Evolutionary conservation across 2,113 vertebrate species (phyloP), one percentile per base, ranked within the genome.

Genomic region (Tiliqua scincoides): DNA sequence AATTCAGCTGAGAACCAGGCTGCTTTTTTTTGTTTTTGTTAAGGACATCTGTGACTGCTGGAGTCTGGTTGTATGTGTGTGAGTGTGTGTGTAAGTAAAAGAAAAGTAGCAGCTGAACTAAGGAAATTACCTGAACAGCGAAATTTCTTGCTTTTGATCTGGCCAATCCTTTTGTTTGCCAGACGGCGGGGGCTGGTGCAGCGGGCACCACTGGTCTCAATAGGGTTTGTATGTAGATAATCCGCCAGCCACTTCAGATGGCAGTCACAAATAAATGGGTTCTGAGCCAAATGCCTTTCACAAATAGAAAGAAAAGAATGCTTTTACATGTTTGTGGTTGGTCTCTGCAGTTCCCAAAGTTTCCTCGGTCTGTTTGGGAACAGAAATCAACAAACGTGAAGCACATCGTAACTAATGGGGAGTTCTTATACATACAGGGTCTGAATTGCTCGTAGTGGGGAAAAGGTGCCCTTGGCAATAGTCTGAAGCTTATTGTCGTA

Each of bases 81-180:
- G 14, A 15, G 25, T n/a, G 72, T 61, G 59, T 61, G 73, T 79
- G 68, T 75, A 89, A 91, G 85, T 88, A 78, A 90, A 88, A 82
- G 65, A 81, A 93, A 95, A 93, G 91, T 0, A 92, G 85, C 77
- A 89, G 73, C 85, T 61, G 83, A 93, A 91, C 30, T 61, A 83
- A 94, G 91, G 93, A 78, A 96, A 95, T 97, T 98, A 99, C 99
- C 99, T 98, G 99, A 99, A 95, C 99, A 99, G 95, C 99, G 98
- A 95, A 99, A 99, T 95, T 99, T 99, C 97, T 99, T 99, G 99
- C 99, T 99, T 97, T 99, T 99, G 96, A 99, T 99, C 96, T 99
- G 99, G 73, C 99, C 99, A 0, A 99, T 99, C 86, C 99, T 97
- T 97, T 99, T 99, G 97, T 99, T 99, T 88, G 99, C 98, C 90